phyloP scores from a whole-genome alignment of 1,140 invertebrate species.

The Orchesella cincta region DNA sequence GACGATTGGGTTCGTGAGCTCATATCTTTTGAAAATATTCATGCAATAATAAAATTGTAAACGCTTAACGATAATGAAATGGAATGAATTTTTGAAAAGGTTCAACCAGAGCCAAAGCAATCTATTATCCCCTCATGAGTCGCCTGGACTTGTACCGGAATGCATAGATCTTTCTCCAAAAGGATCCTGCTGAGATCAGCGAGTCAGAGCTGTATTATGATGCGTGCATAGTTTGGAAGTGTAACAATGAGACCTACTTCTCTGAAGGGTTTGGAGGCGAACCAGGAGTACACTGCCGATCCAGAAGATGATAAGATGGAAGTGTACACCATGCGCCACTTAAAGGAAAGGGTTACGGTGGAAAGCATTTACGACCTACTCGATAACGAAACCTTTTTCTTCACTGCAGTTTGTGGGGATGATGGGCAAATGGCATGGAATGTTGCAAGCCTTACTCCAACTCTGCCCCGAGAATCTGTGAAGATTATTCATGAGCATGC shows the following conservation, averaged over 20 bases:
- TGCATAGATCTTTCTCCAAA: not conserved
- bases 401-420: not conserved
- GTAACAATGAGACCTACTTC: not conserved
- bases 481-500: not conserved
- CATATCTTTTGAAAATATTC: too few relatives aligned
- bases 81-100: too few relatives aligned
- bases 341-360: not conserved
- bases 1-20: not conserved
- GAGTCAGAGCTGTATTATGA: not conserved
- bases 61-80: too few relatives aligned
- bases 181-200: not conserved
- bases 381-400: not conserved
- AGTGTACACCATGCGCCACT: not conserved
- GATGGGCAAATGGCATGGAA: not conserved
- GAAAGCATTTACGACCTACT: not conserved
- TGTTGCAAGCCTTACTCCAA: not conserved
- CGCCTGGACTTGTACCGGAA: not conserved
- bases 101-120: not conserved
- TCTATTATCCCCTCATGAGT: constrained; percentile 9
- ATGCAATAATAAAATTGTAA: too few relatives aligned
- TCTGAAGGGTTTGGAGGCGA: not conserved
- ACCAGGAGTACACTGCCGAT: not conserved
- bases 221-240: not conserved
- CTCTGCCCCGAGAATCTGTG: not conserved
- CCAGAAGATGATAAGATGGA: not conserved